Evolutionary conservation across 2,797 vertebrate genomes (phyloP).

Genomic region (Pteropus rufus): DNA sequence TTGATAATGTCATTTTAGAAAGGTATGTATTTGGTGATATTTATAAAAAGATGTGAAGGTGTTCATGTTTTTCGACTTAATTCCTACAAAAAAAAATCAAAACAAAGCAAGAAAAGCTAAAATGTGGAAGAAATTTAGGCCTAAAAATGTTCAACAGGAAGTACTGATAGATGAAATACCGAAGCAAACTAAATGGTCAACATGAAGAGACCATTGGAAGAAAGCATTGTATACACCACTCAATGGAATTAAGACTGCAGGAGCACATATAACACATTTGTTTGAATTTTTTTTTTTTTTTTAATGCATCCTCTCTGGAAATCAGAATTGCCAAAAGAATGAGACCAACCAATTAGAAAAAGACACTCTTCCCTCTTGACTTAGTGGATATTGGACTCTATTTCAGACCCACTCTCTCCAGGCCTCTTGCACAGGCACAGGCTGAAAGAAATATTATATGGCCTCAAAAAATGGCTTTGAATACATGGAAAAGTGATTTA

Average conservation of each 20-base stretch:
- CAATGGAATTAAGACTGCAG: background rate
- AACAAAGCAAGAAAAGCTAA: background rate
- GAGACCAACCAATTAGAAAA: background rate
- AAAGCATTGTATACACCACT: background rate
- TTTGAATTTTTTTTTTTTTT: background rate
- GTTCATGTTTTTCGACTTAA: background rate
- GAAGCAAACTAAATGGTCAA: background rate
- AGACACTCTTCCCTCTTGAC: background rate
- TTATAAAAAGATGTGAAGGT: background rate
- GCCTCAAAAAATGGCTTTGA: constrained; percentile 31
- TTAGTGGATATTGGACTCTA: background rate
- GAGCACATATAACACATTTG: background rate
- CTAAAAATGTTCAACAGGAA: background rate
- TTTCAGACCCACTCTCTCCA: background rate
- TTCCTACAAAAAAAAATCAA: background rate
- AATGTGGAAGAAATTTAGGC: background rate
- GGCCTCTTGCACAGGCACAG: background rate
- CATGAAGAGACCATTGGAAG: background rate
- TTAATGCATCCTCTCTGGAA: background rate
- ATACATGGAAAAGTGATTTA: constrained; percentile 28
- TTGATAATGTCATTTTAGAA: background rate
- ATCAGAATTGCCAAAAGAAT: background rate
- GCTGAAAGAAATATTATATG: background rate
- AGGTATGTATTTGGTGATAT: background rate
- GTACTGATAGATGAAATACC: background rate